Base-by-base conservation (phyloP, 2,797 vertebrate genomes). In the Melopsittacus undulatus region DNA sequence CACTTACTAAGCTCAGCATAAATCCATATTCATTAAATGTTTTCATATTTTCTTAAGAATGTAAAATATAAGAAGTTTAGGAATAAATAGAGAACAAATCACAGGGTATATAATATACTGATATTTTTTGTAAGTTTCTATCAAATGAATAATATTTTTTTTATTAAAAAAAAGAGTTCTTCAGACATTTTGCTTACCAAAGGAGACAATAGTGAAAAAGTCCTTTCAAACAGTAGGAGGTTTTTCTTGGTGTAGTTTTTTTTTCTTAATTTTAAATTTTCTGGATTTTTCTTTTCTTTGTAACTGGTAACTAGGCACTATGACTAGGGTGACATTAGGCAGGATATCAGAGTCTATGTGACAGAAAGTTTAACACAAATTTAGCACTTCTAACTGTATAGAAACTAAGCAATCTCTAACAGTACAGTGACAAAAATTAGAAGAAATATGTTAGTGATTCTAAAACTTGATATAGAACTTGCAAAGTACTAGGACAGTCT, bases 51-150 rank as follows among this genome's bases (percentile, higher is more conserved):
- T 66, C 26, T 67, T 18, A 51, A 80, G 40, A n/a, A 80, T 10
- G 64, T 34, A 48, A 76, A 72, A 81, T 42, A 0, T 38, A 52
- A 89, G 63, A 77, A 51, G 4, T 62, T 81, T 36, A 61, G 23
- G 23, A 48, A 62, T 57, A 72, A 70, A 11, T 34, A 49, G 23
- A 67, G 12, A 88, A 54, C 2, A 1, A 26, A 59, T 87, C 23
- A 46, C 20, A 63, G 9, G 5, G 10, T 57, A 22, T 17, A 2
- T 46, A 59, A 51, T 8, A 24, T 38, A 43, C 4, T 0, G 0
- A n/a, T 34, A 32, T 67, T 32, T 66, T 43, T 45, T 67, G 5
- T 19, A 66, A 61, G 7, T 23, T 45, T 51, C 24, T 12, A 59
- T 66, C 17, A 66, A 84, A 67, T 46, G 0, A 38, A 48, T 62